These are phyloP conservation scores for Acanthosepion pharaonis DNA, from an alignment of 2,888 invertebrate species.

Conservation along the genomic window DNA sequence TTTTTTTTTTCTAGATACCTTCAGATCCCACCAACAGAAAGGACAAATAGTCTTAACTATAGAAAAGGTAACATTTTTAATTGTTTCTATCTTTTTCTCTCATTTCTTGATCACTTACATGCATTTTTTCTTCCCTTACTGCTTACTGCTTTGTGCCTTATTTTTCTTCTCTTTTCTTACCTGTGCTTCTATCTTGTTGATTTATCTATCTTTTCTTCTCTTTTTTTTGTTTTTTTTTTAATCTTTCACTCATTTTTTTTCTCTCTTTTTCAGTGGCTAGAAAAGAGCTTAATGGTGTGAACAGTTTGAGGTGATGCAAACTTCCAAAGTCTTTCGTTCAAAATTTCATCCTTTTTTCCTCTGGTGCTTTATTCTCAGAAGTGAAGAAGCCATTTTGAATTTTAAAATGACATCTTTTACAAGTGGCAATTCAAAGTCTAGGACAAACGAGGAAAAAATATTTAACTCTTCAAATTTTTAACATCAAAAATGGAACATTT, in stretches of 20 bases:
- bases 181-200: background rate
- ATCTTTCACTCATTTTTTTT: background rate
- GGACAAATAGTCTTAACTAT: slow-evolving; percentile 59
- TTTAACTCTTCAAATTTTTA: background rate
- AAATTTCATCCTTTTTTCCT: background rate
- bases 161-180: background rate
- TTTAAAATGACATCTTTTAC: background rate
- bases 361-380: background rate
- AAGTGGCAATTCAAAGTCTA: background rate
- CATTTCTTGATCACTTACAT: background rate
- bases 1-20: slow-evolving; percentile 56
- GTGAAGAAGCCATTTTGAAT: background rate
- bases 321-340: background rate
- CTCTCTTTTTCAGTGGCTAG: slow-evolving; percentile 57
- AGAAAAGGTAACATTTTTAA: slow-evolving; percentile 57
- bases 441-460: background rate
- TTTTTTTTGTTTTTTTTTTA: background rate
- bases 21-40: slow-evolving; percentile 60
- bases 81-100: background rate
- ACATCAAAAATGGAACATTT: background rate
- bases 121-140: background rate
- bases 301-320: too few relatives aligned
- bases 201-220: background rate
- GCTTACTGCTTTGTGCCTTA: background rate
- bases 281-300: slow-evolving; percentile 55